A percentile compares a stretch with the other conserved stretches of the same genome.
phyloP scores from a whole-genome alignment of 2,113 vertebrate genomes.

The Thamnaconus septentrionalis region DNA sequence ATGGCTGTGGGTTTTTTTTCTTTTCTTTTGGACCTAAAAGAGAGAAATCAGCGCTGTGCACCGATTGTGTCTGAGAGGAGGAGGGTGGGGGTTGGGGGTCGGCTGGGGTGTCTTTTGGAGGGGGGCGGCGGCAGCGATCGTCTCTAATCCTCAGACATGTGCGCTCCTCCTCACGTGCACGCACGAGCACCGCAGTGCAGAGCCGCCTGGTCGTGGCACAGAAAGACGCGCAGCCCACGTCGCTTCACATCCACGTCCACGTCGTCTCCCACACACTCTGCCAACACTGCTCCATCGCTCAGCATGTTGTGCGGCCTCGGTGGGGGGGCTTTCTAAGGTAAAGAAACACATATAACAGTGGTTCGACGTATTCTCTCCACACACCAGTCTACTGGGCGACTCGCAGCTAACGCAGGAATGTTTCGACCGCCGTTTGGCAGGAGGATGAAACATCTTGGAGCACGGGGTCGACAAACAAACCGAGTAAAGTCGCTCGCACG shows the following conservation, averaged over 20 bases:
- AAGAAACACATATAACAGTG: no score
- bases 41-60: slow-evolving; percentile 26
- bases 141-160: slow-evolving; percentile 58
- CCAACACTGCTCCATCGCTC: slow-evolving; percentile 14
- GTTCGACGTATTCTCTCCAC: no score
- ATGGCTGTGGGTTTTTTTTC: slow-evolving; percentile 18
- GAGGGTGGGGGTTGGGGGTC: not conserved
- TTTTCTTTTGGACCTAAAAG: slow-evolving; percentile 7
- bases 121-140: slow-evolving; percentile 19
- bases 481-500: not conserved
- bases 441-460: not conserved
- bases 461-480: no score
- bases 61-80: slow-evolving; percentile 22
- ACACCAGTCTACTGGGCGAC: no score
- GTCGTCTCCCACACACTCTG: slow-evolving; percentile 17
- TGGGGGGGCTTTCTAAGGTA: no score
- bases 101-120: not conserved
- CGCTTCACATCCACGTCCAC: slow-evolving; percentile 30
- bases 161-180: slow-evolving; percentile 55
- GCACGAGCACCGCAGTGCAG: slow-evolving; percentile 48
- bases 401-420: no score
- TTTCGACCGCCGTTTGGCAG: not conserved
- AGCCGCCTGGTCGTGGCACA: slow-evolving; percentile 32
- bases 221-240: slow-evolving; percentile 42
- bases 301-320: not conserved